Percentiles rank a stretch among this genome's conserved stretches.
Conservation (phyloP, 2,797 vertebrate species). For the Tangara arthus region DNA sequence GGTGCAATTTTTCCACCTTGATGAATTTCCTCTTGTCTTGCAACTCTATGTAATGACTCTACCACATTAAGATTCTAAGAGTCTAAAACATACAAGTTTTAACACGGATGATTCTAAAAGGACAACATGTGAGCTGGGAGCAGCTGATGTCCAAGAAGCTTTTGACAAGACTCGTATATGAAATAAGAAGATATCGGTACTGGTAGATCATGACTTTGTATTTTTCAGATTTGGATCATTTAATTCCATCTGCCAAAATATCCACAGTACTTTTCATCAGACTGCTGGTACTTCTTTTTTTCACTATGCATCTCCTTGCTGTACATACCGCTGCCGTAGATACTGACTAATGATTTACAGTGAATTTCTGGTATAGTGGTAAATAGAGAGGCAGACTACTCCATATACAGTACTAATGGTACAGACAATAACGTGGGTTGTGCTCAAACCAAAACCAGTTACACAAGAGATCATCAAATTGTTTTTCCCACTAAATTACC, state of each 20-base stretch:
- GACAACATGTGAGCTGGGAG: background rate
- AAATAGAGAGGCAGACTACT: background rate
- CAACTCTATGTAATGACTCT: background rate
- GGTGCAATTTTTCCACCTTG: background rate
- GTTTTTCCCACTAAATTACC: background rate
- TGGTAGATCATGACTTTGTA: background rate
- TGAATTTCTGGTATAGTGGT: background rate
- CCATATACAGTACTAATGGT: background rate
- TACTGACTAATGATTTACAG: background rate
- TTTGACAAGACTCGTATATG: background rate
- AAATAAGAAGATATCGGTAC: background rate
- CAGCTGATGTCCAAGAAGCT: background rate
- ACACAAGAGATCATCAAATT: background rate
- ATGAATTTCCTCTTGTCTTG: conserved; percentile 13
- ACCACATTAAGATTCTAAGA: background rate
- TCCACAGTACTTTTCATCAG: background rate
- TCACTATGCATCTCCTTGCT: background rate
- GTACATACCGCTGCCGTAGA: background rate
- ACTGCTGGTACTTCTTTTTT: background rate
- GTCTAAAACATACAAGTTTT: background rate
- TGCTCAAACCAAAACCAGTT: background rate
- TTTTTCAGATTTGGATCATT: conserved; percentile 3
- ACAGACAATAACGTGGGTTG: background rate
- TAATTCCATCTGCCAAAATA: background rate
- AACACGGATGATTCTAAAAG: background rate